Evolutionary conservation across 1,140 invertebrate genomes (phyloP).

Genomic region (Aphelenchoides fujianensis): DNA sequence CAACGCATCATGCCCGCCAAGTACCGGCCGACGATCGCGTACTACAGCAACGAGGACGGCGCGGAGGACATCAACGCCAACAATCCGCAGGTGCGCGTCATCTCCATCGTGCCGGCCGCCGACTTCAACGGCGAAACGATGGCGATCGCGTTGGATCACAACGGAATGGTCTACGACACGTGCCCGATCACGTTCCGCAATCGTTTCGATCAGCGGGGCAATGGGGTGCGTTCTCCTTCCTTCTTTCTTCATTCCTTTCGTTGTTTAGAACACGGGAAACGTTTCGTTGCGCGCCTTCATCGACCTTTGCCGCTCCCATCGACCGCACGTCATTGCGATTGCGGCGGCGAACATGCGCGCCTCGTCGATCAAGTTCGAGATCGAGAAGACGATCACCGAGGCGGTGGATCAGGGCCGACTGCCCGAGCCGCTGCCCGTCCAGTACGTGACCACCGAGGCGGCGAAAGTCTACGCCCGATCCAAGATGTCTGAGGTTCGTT

Average conservation of each 20-base stretch:
- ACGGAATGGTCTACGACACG: constrained; percentile 69
- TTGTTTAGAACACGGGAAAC: constrained; percentile 6
- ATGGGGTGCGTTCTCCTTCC: neutral
- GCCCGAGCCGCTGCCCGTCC: constrained; percentile 39
- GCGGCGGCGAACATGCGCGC: constrained; percentile 75
- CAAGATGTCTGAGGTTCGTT: constrained; percentile 19
- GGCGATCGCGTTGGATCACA: constrained; percentile 77
- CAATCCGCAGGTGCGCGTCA: constrained; percentile 72
- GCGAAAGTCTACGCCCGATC: constrained; percentile 51
- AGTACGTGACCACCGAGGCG: constrained; percentile 47
- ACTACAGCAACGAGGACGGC: constrained; percentile 64
- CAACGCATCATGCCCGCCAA: constrained; percentile 7
- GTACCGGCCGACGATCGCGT: constrained; percentile 46
- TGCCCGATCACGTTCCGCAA: constrained; percentile 14
- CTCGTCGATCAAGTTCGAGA: constrained; percentile 42
- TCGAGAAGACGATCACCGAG: constrained; percentile 32
- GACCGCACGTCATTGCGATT: constrained; percentile 87
- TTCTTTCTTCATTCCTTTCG: neutral
- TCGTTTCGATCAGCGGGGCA: constrained; percentile 1
- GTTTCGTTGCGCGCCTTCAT: constrained; percentile 21
- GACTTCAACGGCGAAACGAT: constrained; percentile 83
- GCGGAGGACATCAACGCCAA: constrained; percentile 81
- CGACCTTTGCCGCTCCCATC: neutral
- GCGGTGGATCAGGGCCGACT: constrained; percentile 33
- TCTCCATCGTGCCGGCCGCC: constrained; percentile 82